Evolutionary conservation across 2,797 vertebrate species (phyloP), one percentile per base, ranked within the genome.

Genomic region (Poecile montanus): DNA sequence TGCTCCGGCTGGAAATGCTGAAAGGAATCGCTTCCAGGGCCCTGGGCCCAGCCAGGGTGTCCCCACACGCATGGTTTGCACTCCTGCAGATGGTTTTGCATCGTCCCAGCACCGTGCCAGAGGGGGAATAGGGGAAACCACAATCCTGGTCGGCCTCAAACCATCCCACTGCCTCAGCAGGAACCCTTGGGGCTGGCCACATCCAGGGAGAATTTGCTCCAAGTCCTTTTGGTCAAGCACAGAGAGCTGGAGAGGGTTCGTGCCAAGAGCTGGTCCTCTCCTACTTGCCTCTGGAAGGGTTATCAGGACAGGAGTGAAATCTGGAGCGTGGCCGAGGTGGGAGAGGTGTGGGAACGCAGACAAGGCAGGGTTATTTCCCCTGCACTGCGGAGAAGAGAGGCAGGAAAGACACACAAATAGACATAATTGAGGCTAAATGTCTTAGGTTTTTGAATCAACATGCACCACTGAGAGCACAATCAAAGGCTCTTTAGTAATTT

Each of bases 391-490:
- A 93, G 82, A 92, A 95, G 47, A 0, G 2, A 95, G 81, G 95
- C 94, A 95, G 94, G 94, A 95, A 95, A 91, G 91, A 96, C 91
- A 93, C 93, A 90, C 92, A 94, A 95, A 96, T 88, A 94, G 92
- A 82, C 87, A 90, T 95, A 93, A 92, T 80, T 91, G 93, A 93
- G 85, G 93, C 78, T 93, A 90, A 95, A 95, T 88, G 78, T 88
- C 89, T 96, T 89, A 15, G 81, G 92, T 92, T 94, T 96, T 94
- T 95, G 95, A 97, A 96, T 95, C 96, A 96, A 95, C 96, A 95
- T 30, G 91, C 91, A 94, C 81, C 74, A 76, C 83, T 13, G 56
- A 83, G 89, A 92, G 92, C 83, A 73, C 91, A 96, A 93, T 94
- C 96, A 96, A 94, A 95, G 95, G 92, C 93, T 94, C 88, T 95